Percentiles rank a stretch among this genome's conserved stretches.
These are phyloP conservation scores for Venturia canescens DNA, from an alignment of 1,140 invertebrate genomes.

Conservation along the genomic window DNA sequence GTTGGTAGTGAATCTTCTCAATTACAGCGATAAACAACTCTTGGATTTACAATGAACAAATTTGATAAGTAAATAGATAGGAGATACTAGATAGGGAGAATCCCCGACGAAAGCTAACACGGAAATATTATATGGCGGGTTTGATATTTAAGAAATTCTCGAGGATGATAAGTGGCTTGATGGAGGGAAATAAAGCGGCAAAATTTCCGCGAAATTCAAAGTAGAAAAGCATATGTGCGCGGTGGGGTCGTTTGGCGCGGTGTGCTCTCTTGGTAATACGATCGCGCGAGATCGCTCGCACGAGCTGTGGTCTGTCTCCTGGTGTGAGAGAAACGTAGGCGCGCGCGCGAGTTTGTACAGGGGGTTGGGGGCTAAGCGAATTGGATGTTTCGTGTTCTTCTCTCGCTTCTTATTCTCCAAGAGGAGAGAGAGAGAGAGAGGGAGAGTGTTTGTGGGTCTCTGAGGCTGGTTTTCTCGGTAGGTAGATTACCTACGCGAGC, in stretches of 20 bases:
- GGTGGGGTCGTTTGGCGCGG: slow-evolving; percentile 11
- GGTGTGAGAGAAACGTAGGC: slow-evolving; percentile 38
- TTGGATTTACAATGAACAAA: not conserved
- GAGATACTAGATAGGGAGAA: not conserved
- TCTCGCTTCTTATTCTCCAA: slow-evolving; percentile 42
- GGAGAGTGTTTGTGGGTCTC: slow-evolving; percentile 36
- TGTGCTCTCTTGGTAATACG: slow-evolving; percentile 41
- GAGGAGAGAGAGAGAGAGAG: slow-evolving; percentile 16
- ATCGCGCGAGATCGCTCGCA: slow-evolving; percentile 42
- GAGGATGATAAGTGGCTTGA: not conserved
- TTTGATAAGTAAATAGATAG: not conserved
- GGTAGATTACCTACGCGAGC: slow-evolving; percentile 67
- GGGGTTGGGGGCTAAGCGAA: slow-evolving; percentile 40
- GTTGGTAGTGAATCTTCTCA: too few species aligned
- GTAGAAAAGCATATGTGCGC: not conserved
- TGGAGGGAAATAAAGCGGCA: slow-evolving; percentile 13
- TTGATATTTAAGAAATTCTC: slow-evolving; percentile 32
- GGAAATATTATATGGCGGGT: not conserved
- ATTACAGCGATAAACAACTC: too few species aligned
- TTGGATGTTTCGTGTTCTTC: slow-evolving; percentile 49
- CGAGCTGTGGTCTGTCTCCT: slow-evolving; percentile 39
- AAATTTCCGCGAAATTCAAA: slow-evolving; percentile 40
- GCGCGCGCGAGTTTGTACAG: slow-evolving; percentile 3
- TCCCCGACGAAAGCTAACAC: not conserved
- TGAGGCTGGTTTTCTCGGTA: slow-evolving; percentile 58